Evolutionary conservation across 2,888 invertebrate species (phyloP).

Genomic region (Drosophila niveifrons): DNA sequence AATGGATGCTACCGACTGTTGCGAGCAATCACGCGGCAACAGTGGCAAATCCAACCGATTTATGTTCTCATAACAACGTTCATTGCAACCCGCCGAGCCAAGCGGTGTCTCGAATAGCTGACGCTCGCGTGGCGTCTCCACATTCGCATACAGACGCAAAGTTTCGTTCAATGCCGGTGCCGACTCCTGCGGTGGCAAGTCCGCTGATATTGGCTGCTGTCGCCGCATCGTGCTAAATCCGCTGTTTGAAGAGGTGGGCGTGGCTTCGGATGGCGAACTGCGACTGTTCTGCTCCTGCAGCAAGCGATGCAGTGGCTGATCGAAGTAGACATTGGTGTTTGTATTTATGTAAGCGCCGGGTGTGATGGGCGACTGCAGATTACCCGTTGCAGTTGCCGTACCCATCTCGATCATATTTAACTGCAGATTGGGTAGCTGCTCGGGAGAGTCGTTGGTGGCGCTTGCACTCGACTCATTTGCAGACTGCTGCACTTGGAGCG

Average conservation of each 20-base stretch:
- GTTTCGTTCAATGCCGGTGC: conserved; percentile 80
- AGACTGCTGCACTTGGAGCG: conserved; percentile 29
- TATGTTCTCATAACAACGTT: conserved; percentile 83
- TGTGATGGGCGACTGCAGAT: conserved; percentile 61
- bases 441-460: conserved; percentile 84
- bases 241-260: conserved; percentile 38
- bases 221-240: conserved; percentile 51
- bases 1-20: conserved; percentile 49
- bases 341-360: conserved; percentile 81
- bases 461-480: conserved; percentile 66
- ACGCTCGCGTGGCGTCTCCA: conserved; percentile 66
- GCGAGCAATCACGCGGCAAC: conserved; percentile 58
- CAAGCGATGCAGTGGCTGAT: conserved; percentile 84
- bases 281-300: conserved; percentile 65
- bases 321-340: conserved; percentile 88
- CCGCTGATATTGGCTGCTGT: conserved; percentile 43
- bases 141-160: conserved; percentile 81
- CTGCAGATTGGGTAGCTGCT: conserved; percentile 86
- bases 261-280: conserved; percentile 29
- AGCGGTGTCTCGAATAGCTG: conserved; percentile 49
- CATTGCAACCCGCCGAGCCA: conserved; percentile 36
- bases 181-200: conserved; percentile 84
- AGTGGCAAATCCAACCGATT: conserved; percentile 77
- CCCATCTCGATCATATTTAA: conserved; percentile 86
- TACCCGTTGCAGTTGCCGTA: conserved; percentile 14